Evolutionary conservation across 2,888 invertebrate genomes (phyloP).

Genomic region (Heliconius charithonia): DNA sequence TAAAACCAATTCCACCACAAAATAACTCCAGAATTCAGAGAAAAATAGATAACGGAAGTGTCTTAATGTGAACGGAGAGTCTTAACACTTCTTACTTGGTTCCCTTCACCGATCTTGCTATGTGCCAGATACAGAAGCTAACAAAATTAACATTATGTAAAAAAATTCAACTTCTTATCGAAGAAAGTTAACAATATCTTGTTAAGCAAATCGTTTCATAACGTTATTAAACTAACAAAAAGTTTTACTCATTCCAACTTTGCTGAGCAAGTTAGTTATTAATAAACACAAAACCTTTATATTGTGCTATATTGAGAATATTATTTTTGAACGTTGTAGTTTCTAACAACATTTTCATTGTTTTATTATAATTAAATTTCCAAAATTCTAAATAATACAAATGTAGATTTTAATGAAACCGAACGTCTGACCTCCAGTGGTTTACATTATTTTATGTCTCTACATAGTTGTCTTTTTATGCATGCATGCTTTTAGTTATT

Average conservation of each 20-base stretch:
- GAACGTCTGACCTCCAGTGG: too few relatives aligned
- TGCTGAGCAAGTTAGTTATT: background rate
- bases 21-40: too few relatives aligned
- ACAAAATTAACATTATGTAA: background rate
- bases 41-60: too few relatives aligned
- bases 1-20: too few relatives aligned
- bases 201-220: conserved; percentile 11
- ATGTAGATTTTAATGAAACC: too few relatives aligned
- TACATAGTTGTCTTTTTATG: too few relatives aligned
- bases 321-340: background rate
- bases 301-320: background rate
- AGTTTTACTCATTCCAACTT: background rate
- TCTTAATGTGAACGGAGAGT: too few relatives aligned
- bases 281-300: background rate
- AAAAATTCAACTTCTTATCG: background rate
- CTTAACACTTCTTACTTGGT: too few relatives aligned
- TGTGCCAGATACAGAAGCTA: too few relatives aligned
- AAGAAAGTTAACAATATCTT: conserved; percentile 10
- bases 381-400: background rate
- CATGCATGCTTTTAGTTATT: too few relatives aligned
- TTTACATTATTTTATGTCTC: too few relatives aligned
- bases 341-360: background rate
- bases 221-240: background rate
- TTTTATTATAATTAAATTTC: background rate
- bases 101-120: too few relatives aligned